phyloP scores from a whole-genome alignment of 2,888 invertebrate species.

The Andrena dorsata region DNA sequence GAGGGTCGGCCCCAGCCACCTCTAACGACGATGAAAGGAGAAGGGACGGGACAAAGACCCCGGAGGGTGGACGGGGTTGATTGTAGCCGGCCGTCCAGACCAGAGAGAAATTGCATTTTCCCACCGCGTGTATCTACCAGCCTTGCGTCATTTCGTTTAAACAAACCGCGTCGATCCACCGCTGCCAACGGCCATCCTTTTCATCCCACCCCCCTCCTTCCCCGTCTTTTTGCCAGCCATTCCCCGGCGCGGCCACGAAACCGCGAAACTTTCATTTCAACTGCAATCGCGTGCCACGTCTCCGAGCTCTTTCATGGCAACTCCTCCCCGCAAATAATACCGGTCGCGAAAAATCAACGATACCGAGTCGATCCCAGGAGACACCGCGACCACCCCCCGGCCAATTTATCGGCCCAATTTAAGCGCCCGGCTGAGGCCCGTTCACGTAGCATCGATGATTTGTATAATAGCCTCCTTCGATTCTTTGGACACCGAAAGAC shows the following conservation, averaged over 20 bases:
- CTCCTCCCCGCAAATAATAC: conserved; percentile 52
- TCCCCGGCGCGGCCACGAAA: conserved; percentile 8
- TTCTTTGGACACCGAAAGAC: too few relatives aligned
- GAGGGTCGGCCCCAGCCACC: conserved; percentile 7
- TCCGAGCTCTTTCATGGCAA: conserved; percentile 64
- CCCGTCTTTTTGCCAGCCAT: conserved; percentile 28
- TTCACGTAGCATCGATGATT: too few relatives aligned
- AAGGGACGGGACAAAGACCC: conserved; percentile 32
- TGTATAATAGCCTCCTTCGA: too few relatives aligned
- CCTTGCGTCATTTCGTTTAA: conserved; percentile 71
- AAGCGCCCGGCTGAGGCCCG: not conserved
- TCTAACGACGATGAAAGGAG: conserved; percentile 54
- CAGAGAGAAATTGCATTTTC: conserved; percentile 72
- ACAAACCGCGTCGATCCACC: conserved; percentile 69
- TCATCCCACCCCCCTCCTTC: conserved; percentile 18
- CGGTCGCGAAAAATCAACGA: conserved; percentile 10
- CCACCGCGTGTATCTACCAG: conserved; percentile 55
- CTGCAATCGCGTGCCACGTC: conserved; percentile 27
- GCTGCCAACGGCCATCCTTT: conserved; percentile 32
- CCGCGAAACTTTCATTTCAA: conserved; percentile 55
- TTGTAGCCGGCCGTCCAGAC: conserved; percentile 61
- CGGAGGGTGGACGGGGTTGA: conserved; percentile 48
- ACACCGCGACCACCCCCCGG: not conserved
- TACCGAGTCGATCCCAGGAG: not conserved
- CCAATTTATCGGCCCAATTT: not conserved